A percentile compares a stretch with the other conserved stretches of the same genome.
Evolutionary conservation across 2,797 vertebrate genomes (phyloP).

Genomic region (Etheostoma nigrum): DNA sequence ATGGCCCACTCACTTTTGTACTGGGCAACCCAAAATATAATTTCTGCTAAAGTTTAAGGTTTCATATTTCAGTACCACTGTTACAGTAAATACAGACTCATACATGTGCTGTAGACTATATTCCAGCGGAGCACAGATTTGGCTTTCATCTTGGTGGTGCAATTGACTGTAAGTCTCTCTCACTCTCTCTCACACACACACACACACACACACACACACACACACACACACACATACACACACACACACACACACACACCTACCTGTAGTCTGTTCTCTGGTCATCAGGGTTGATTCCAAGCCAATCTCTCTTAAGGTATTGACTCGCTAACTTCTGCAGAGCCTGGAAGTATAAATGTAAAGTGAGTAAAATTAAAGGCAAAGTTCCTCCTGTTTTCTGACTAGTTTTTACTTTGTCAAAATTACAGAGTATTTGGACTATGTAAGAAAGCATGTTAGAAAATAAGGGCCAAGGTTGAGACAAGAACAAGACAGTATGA

Average conservation of each 20-base stretch:
- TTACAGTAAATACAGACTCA: slow-evolving; percentile 35
- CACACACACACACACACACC: slow-evolving; percentile 6
- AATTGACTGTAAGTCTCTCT: not conserved
- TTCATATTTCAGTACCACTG: not conserved
- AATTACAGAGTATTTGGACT: not conserved
- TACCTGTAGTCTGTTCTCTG: slow-evolving; percentile 96
- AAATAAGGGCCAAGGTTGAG: not conserved
- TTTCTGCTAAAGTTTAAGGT: no score
- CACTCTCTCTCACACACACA: not conserved
- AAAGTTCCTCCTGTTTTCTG: not conserved
- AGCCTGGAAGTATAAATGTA: slow-evolving; percentile 83
- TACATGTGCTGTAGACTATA: slow-evolving; percentile 10
- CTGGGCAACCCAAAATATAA: no score
- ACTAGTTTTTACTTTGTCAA: not conserved
- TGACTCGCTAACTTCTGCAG: slow-evolving; percentile 97
- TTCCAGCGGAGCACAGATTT: not conserved
- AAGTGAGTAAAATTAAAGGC: slow-evolving; percentile 10
- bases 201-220: not conserved
- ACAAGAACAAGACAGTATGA: not conserved
- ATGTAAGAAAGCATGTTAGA: not conserved
- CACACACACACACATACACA: not conserved
- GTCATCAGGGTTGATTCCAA: slow-evolving; percentile 92
- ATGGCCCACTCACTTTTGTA: no score
- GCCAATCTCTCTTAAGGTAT: slow-evolving; percentile 98
- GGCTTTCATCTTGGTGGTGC: not conserved